A percentile compares a stretch with the other conserved stretches of the same genome.
Evolutionary conservation across 1,140 invertebrate genomes (phyloP).

Genomic region (Trichonephila clavata): DNA sequence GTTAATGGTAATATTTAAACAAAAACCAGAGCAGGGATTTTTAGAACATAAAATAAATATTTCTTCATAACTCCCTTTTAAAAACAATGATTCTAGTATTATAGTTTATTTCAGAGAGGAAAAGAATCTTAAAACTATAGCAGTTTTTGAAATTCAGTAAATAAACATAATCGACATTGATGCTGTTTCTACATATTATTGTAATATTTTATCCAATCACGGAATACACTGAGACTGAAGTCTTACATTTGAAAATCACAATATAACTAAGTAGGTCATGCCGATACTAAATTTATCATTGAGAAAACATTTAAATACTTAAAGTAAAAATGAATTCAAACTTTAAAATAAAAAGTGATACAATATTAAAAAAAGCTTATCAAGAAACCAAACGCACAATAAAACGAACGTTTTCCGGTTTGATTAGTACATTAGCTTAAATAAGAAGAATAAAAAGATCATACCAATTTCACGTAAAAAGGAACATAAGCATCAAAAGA

Average conservation of each 20-base stretch:
- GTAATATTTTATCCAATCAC: too few relatives aligned
- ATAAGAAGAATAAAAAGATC: neutral
- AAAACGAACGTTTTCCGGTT: neutral
- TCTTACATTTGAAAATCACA: neutral
- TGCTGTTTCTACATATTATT: too few relatives aligned
- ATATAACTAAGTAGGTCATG: neutral
- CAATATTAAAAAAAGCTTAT: neutral
- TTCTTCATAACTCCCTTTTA: too few relatives aligned
- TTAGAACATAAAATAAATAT: too few relatives aligned
- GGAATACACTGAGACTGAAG: too few relatives aligned
- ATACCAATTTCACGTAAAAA: neutral
- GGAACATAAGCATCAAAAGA: neutral
- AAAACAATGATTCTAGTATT: too few relatives aligned
- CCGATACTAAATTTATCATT: neutral
- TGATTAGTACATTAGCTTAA: neutral
- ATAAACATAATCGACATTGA: too few relatives aligned
- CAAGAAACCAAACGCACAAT: neutral
- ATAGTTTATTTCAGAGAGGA: too few relatives aligned
- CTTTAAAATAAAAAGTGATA: neutral
- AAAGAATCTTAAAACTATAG: too few relatives aligned
- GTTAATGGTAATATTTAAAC: too few relatives aligned
- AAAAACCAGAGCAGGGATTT: too few relatives aligned
- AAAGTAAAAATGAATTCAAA: neutral
- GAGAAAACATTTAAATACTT: neutral
- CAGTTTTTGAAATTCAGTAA: too few relatives aligned